Percentiles rank a stretch among this genome's conserved stretches.
Evolutionary conservation across 2,888 invertebrate species (phyloP).

Genomic region (Lampropteryx suffumata): DNA sequence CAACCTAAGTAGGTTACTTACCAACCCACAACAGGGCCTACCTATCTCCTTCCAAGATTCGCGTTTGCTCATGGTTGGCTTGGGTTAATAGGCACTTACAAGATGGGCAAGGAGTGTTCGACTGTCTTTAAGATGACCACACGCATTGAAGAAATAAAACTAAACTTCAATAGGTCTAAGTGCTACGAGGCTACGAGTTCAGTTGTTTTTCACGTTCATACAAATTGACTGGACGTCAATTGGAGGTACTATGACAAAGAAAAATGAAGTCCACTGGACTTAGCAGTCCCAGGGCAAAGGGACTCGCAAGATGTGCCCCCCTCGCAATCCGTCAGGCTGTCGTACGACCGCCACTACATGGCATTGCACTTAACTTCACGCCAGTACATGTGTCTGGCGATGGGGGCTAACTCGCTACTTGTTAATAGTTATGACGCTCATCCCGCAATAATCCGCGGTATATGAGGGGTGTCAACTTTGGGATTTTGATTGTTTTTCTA

Average conservation of each 20-base stretch:
- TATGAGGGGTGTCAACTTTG: conserved; percentile 32
- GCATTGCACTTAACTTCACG: conserved; percentile 73
- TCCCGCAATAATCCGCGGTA: conserved; percentile 44
- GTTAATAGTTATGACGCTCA: conserved; percentile 53
- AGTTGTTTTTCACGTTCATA: too few species aligned
- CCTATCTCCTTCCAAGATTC: too few species aligned
- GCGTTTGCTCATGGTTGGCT: too few species aligned
- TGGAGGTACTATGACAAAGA: conserved; percentile 1
- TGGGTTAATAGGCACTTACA: too few species aligned
- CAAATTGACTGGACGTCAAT: conserved; percentile 1
- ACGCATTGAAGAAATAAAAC: too few species aligned
- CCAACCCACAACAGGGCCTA: too few species aligned
- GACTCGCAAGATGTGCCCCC: conserved; percentile 50
- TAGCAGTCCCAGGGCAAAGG: conserved; percentile 40
- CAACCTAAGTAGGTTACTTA: too few species aligned
- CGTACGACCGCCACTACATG: conserved; percentile 62
- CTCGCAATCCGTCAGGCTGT: conserved; percentile 74
- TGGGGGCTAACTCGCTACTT: conserved; percentile 68
- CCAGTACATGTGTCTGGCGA: conserved; percentile 69
- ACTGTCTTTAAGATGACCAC: too few species aligned
- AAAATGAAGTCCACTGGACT: conserved; percentile 21
- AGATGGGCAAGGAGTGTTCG: too few species aligned
- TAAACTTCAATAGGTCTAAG: too few species aligned
- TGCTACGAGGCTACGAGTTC: too few species aligned
- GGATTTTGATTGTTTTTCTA: conserved; percentile 4